phyloP scores from a whole-genome alignment of 37 sponge, comb jelly and placozoan species.

The Beroe forskalii region DNA sequence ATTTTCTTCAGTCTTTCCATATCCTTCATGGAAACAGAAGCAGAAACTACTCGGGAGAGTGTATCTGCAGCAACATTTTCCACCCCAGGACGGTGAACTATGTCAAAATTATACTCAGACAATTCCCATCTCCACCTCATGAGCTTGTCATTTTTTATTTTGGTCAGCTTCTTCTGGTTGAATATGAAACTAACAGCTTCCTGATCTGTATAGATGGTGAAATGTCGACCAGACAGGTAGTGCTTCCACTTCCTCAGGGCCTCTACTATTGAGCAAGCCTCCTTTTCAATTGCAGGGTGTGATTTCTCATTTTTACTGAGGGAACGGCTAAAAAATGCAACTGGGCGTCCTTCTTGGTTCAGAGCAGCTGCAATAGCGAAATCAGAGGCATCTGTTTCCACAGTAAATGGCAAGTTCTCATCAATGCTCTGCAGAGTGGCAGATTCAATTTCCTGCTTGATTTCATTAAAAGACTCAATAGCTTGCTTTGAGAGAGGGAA shows the following conservation, averaged over 20 bases:
- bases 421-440: neutral
- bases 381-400: slow-evolving; percentile 20
- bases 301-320: neutral
- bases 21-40: neutral
- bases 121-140: neutral
- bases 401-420: neutral
- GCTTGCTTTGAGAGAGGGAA: neutral
- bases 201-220: neutral
- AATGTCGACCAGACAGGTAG: neutral
- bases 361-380: neutral
- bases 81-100: neutral
- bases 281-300: neutral
- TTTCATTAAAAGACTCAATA: neutral
- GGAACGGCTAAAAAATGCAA: neutral
- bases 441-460: neutral
- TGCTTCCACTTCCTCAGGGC: neutral
- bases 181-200: neutral
- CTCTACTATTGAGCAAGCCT: neutral
- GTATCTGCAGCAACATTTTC: neutral
- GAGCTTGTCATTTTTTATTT: neutral
- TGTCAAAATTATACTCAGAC: neutral
- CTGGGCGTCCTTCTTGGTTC: neutral
- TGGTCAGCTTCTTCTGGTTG: neutral
- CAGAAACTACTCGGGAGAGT: neutral
- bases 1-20: neutral